These are phyloP conservation scores for Sylvilagus floridanus DNA, from an alignment of 2,797 vertebrate species.

Conservation along the genomic window DNA sequence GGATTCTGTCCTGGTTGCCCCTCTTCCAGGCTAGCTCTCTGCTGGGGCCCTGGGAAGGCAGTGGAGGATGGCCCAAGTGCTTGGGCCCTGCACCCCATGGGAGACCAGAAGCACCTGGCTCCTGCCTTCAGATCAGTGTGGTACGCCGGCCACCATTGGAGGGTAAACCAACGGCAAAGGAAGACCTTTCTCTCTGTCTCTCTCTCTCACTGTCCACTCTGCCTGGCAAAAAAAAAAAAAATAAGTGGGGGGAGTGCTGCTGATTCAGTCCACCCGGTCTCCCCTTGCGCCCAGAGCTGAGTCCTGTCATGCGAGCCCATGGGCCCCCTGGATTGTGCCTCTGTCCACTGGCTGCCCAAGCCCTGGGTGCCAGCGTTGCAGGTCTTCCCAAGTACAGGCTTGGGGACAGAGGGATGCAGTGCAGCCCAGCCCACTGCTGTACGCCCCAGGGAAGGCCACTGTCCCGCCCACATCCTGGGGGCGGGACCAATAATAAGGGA, in stretches of 20 bases:
- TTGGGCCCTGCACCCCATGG: too few species aligned
- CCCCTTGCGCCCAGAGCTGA: not conserved
- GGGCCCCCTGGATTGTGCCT: not conserved
- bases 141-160: too few species aligned
- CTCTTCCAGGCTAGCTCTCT: too few species aligned
- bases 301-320: accelerated
- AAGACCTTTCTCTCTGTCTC: not conserved
- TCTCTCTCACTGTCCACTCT: not conserved
- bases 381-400: not conserved
- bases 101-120: too few species aligned
- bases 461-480: not conserved
- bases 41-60: too few species aligned
- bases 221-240: too few species aligned
- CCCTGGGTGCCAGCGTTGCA: not conserved
- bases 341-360: not conserved
- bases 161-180: too few species aligned
- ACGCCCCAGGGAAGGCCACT: not conserved
- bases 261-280: not conserved
- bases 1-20: too few species aligned
- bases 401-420: not conserved
- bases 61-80: too few species aligned
- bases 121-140: too few species aligned
- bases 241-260: not conserved
- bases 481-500: not conserved
- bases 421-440: too few species aligned